Conservation (phyloP, 2,797 vertebrate genomes). For the Chiroxiphia lanceolata region DNA sequence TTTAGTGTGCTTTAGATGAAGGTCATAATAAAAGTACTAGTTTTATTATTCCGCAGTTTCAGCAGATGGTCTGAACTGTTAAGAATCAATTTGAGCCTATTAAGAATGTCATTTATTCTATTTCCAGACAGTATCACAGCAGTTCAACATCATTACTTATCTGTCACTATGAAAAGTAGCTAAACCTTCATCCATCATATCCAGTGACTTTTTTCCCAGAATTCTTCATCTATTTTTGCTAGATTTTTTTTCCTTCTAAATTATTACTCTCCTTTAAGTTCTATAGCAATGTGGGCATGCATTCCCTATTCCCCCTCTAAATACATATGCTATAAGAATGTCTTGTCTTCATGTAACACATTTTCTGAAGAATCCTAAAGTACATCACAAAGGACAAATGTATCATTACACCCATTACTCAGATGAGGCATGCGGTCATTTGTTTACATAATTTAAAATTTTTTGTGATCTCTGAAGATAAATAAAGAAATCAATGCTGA, state of each 20-base stretch:
- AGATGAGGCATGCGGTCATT: background rate
- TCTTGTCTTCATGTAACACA: background rate
- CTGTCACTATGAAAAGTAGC: constrained; percentile 27
- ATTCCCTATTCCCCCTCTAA: background rate
- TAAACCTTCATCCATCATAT: constrained; percentile 22
- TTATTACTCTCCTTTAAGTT: background rate
- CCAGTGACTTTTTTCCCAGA: background rate
- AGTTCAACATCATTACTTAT: constrained; percentile 51
- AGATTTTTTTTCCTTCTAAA: background rate
- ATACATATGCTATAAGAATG: background rate
- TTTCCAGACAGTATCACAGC: background rate
- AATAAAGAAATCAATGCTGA: background rate
- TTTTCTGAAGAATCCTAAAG: background rate
- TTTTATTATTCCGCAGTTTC: constrained; percentile 45
- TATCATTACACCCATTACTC: background rate
- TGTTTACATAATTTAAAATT: background rate
- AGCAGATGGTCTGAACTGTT: constrained; percentile 41
- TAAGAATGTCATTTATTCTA: constrained; percentile 46
- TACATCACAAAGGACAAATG: background rate
- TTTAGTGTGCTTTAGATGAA: background rate
- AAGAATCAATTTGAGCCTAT: constrained; percentile 50
- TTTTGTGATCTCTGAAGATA: background rate
- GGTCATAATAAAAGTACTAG: constrained; percentile 35
- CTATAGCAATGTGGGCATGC: background rate
- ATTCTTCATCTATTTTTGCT: background rate